Conservation (phyloP, 2,888 invertebrate genomes). For the Eilema caniola region DNA sequence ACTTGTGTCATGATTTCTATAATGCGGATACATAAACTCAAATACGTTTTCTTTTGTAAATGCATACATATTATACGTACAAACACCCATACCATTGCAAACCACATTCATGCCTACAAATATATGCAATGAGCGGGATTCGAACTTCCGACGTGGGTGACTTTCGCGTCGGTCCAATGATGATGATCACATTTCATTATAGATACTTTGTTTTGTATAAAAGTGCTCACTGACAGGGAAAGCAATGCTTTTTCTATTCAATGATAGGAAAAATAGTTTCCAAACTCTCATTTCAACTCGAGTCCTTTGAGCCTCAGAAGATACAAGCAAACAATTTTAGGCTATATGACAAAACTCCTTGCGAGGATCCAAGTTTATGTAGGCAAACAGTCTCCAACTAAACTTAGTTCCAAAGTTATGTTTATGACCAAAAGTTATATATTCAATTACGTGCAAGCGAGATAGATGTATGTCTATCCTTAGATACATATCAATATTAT, state of each 20-base stretch:
- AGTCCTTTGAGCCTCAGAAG: not conserved
- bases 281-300: not conserved
- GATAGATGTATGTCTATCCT: not conserved
- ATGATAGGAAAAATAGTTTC: not conserved
- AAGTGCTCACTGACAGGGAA: not conserved
- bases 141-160: too few species aligned
- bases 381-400: not conserved
- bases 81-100: too few species aligned
- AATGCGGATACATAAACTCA: too few species aligned
- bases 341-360: not conserved
- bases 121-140: too few species aligned
- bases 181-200: too few species aligned
- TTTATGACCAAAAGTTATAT: not conserved
- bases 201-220: too few species aligned
- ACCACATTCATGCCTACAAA: too few species aligned
- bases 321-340: not conserved
- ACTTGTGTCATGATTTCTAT: too few species aligned
- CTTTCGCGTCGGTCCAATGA: too few species aligned
- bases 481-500: not conserved
- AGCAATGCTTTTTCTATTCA: not conserved
- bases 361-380: not conserved
- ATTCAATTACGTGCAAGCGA: constrained; percentile 1
- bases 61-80: too few species aligned
- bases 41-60: too few species aligned
- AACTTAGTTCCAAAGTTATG: constrained; percentile 5